phyloP scores from a whole-genome alignment of 2,113 vertebrate genomes.

The Hemiprocne comata region DNA sequence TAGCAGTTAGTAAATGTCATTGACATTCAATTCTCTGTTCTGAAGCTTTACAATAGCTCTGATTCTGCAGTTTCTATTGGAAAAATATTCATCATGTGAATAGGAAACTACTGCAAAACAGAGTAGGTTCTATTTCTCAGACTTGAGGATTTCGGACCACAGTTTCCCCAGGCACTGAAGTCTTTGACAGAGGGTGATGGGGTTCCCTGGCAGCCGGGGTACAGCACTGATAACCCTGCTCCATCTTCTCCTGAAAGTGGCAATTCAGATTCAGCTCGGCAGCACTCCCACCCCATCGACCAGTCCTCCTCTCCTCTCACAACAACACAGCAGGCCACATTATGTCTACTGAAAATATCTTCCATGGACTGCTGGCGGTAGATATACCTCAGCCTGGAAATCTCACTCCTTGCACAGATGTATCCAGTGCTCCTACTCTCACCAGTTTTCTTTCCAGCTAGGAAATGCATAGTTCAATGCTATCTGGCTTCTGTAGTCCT shows the following conservation, averaged over 20 bases:
- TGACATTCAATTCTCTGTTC: background rate
- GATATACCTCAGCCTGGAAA: background rate
- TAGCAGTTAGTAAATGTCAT: background rate
- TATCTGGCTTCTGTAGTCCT: background rate
- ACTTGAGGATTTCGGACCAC: rapidly evolving
- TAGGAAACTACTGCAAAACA: background rate
- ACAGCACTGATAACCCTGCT: background rate
- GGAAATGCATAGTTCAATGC: background rate
- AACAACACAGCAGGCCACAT: rapidly evolving
- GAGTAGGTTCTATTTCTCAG: background rate
- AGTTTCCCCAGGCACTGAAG: rapidly evolving
- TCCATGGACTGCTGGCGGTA: background rate
- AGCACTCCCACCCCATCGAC: background rate
- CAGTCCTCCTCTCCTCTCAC: background rate
- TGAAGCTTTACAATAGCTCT: background rate
- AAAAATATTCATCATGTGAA: background rate
- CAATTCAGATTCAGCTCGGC: background rate
- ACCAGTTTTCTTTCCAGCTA: background rate
- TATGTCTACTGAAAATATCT: background rate
- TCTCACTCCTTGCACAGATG: background rate
- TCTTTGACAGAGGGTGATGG: background rate
- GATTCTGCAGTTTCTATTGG: background rate
- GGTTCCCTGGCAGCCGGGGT: background rate
- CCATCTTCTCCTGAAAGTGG: background rate
- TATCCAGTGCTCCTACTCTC: background rate